Conservation (phyloP, 2,113 vertebrate species). For the Malurus alboscapulatus region DNA sequence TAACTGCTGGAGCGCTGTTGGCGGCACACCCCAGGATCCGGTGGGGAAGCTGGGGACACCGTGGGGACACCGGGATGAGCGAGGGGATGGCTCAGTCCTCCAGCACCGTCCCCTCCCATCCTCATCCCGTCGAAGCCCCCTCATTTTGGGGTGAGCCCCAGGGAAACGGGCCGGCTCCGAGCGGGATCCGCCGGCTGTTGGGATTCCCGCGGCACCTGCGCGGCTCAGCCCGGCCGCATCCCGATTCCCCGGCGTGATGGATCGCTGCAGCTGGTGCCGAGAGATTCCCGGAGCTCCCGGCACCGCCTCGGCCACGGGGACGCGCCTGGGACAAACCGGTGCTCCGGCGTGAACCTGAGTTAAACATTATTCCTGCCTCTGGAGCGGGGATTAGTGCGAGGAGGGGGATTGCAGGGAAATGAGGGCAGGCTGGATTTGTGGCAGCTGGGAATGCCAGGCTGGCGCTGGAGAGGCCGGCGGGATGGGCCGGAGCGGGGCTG, state of each 20-base stretch:
- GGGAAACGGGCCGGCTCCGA: accelerated
- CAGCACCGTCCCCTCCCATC: not conserved
- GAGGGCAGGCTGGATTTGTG: not conserved
- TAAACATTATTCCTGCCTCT: not conserved
- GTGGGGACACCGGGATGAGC: accelerated
- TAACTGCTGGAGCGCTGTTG: not conserved
- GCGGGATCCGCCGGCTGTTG: not conserved
- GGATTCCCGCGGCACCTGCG: not conserved
- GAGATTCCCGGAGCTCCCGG: not conserved
- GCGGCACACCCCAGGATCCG: accelerated
- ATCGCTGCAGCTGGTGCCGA: not conserved
- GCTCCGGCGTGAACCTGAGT: not conserved
- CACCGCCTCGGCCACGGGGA: not conserved
- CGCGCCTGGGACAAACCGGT: not conserved
- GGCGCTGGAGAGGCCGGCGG: not conserved
- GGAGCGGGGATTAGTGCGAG: not conserved
- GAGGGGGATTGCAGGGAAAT: not conserved
- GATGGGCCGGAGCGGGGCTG: not conserved
- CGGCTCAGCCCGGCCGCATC: not conserved
- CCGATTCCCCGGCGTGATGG: not conserved
- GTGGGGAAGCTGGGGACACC: not conserved
- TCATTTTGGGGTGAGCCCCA: accelerated
- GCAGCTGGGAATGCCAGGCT: not conserved
- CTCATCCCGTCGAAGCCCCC: accelerated
- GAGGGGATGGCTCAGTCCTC: not conserved